Conservation (phyloP, 2,113 vertebrate species). For the Siniperca chuatsi region DNA sequence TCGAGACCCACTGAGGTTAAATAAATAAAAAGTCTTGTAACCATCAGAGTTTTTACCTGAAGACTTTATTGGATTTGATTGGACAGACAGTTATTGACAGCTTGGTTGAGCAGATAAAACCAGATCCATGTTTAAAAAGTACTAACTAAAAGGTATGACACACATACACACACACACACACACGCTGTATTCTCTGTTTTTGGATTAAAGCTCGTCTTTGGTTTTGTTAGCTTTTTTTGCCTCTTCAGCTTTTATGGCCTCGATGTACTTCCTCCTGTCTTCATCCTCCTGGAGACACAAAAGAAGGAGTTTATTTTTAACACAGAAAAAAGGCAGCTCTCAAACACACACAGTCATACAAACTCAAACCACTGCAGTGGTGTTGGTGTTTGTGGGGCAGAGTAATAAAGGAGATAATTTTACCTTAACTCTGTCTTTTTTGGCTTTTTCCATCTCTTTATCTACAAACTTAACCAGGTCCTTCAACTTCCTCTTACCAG, state of each 20-base stretch:
- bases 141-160: background rate
- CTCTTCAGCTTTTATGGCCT: conserved; percentile 74
- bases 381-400: background rate
- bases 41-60: background rate
- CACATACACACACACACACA: conserved; percentile 14
- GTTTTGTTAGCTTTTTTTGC: conserved; percentile 56
- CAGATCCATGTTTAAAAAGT: background rate
- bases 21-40: background rate
- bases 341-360: conserved; percentile 1
- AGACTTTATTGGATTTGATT: conserved; percentile 41
- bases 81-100: background rate
- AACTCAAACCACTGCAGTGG: background rate
- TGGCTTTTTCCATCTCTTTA: conserved; percentile 79
- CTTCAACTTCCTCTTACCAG: conserved; percentile 74
- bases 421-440: conserved; percentile 80
- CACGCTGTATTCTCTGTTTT: background rate
- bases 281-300: conserved; percentile 79
- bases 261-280: conserved; percentile 79
- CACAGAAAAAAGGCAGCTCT: background rate
- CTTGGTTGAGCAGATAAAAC: conserved; percentile 14
- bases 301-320: conserved; percentile 48
- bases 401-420: background rate
- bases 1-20: background rate
- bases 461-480: conserved; percentile 79
- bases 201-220: conserved; percentile 75